Evolutionary conservation across 1,140 invertebrate species (phyloP), one percentile per base, ranked within the genome.

Genomic region (Microvelia longipes): DNA sequence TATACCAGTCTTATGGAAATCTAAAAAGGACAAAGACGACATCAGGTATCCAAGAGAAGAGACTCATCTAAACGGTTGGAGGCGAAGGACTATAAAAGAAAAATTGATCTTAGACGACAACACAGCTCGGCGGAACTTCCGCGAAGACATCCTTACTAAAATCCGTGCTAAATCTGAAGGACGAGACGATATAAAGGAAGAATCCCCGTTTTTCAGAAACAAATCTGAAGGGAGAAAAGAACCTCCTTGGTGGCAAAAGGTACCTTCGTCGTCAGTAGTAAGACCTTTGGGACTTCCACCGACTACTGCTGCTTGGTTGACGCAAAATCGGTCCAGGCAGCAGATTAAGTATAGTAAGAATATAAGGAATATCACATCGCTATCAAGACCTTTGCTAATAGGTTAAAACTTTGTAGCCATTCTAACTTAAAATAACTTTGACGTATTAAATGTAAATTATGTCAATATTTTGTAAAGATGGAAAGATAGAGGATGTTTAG

Each of bases 351-450:
- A 64, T 25, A 5, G 5, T 19, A 67, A 29, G 61, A 67, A 63
- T 26, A 66, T 67, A 19, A 66, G 69, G 61, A 67, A 70, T 50
- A 67, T 70, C 69, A 72, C 71, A 25, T 72, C 71, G 24, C 71
- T 70, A 14, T 70, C 71, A 1, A 67, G 71, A 60, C 71, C 71
- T 30, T 69, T 72, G 5, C 69, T 72, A 1, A 70, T 72, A 27
- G 71, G 71, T 26, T 72, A 29, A 72, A 66, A n/a, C n/a, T n/a
- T n/a, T n/a, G n/a, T n/a, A n/a, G n/a, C n/a, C n/a, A n/a, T n/a
- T n/a, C n/a, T n/a, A n/a, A n/a, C n/a, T n/a, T n/a, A n/a, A n/a
- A n/a, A n/a, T n/a, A n/a, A n/a, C n/a, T n/a, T n/a, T n/a, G n/a
- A n/a, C n/a, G n/a, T n/a, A n/a, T n/a, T n/a, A n/a, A n/a, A n/a